Base-by-base conservation (phyloP, 1,140 invertebrate genomes). In the Conopomorpha cramerella region DNA sequence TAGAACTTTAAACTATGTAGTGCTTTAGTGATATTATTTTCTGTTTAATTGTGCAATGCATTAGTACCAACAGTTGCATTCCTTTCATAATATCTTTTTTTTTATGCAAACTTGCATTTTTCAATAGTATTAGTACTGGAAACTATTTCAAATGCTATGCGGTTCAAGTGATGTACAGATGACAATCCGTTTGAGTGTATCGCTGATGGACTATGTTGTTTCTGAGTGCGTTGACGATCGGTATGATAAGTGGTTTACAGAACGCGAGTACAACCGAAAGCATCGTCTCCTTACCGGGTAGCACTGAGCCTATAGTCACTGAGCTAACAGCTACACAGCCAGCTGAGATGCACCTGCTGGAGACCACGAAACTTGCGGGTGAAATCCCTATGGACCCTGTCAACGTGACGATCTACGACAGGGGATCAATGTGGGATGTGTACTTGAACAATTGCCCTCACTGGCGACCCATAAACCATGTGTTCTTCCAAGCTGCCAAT, bases 401-500 rank as follows among this genome's bases (percentile, higher is more conserved):
- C 3, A 74, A 74, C 38, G 61, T 67, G 39, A 67, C 64, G 3
- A 45, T 70, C 7, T 63, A 71, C 33, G 70, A 71, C 35, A 55
- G 57, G 4, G 54, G 63, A 2, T 67, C 66, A 12, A 71, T 74
- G 63, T 74, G 67, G 67, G 70, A 70, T 30, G 8, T 74, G 35
- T 72, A 74, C 35, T 41, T 82, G 33, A 76, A 82, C 46, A 78
- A 82, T 51, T 83, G 82, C 51, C 65, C 79, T n/a, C 71, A 70
- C 37, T 84, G 82, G 82, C 68, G 76, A 45, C 78, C 78, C 39
- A 67, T 81, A 4, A 87, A 90, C 61, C 88, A 90, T 66, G 76
- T 88, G 34, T 90, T 89, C 72, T 91, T 89, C 71, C 89, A 95
- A 80, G 74, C 92, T 49, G 90, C 89, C 37, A 92, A 93, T 73